Evolutionary conservation across 2,113 vertebrate genomes (phyloP).

Genomic region (Vanacampus margaritifer): DNA sequence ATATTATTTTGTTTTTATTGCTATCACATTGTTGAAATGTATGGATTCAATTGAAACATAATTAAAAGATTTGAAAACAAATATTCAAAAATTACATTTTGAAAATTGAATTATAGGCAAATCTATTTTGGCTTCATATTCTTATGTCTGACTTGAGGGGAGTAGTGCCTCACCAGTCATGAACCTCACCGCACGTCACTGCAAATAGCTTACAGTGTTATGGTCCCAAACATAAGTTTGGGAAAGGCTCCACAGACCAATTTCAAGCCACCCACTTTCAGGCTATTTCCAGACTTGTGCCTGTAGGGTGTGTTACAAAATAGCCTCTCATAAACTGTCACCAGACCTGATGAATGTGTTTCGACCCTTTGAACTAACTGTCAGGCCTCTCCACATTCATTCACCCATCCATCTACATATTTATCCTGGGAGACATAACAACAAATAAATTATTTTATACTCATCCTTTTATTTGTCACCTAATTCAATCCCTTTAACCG

Average conservation of each 20-base stretch:
- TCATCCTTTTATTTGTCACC: constrained; percentile 1
- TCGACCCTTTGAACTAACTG: constrained; percentile 26
- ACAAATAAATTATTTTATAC: neutral
- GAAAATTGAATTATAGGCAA: no score
- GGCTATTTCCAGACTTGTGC: neutral
- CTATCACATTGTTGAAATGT: no score
- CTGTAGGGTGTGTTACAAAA: constrained; percentile 22
- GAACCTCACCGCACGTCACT: no score
- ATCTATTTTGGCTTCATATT: no score
- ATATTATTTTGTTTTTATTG: no score
- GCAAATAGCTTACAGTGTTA: constrained; percentile 10
- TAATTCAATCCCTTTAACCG: neutral
- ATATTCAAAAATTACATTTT: no score
- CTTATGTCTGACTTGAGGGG: no score
- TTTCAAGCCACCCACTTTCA: neutral
- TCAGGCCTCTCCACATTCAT: constrained; percentile 19
- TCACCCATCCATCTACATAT: constrained; percentile 12
- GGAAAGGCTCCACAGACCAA: neutral
- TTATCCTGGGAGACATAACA: neutral
- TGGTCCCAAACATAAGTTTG: neutral
- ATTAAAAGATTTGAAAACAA: no score
- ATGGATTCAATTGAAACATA: no score
- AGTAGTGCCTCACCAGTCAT: no score
- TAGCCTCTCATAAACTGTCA: constrained; percentile 51
- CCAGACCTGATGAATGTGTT: constrained; percentile 42